Evolutionary conservation across 1,140 invertebrate species (phyloP), one percentile per base, ranked within the genome.

Genomic region (Brachystomella parvula): DNA sequence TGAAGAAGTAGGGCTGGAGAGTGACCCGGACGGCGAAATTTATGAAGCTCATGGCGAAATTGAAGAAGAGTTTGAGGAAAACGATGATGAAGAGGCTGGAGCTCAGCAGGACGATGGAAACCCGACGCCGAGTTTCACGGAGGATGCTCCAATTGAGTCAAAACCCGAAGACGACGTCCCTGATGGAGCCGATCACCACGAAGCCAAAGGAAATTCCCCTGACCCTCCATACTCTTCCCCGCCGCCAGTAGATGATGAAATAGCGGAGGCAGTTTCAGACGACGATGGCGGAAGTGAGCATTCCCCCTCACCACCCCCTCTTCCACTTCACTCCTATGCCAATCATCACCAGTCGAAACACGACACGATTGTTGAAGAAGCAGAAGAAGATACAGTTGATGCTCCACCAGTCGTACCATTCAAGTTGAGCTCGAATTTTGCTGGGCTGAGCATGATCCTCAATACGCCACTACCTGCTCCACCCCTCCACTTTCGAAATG

Each of bases 231-330:
- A 53, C 21, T 53, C 49, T 17, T 53, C 49, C 15, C 49, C 49
- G 24, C 49, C 49, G 9, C 49, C 12, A 15, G 12, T 29, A 2
- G 57, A 59, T 28, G 49, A 53, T 9, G 57, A 31, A 12, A 59
- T 29, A 9, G 6, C 19, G 3, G 30, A 29, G 21, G 30, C 30
- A 12, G 57, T 29, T 28, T 59, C 57, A 28, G 57, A 59, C 21
- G 57, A 59, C 6, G 57, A 59, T 3, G 49, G 15, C 15, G 49
- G 21, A 24, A 39, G 19, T 9, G 6, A 6, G 35, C 49, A 49
- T 26, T 65, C 64, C 2, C 57, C 64, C 21, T 57, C 64, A 28
- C 57, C 63, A 58, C 63, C 64, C 29, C 64, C 64, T 17, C 29
- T 60, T 12, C 64, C 63, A 12, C 63, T 31, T 2, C 26, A 53